phyloP scores from a whole-genome alignment of 2,113 vertebrate genomes.

The Charina bottae region DNA sequence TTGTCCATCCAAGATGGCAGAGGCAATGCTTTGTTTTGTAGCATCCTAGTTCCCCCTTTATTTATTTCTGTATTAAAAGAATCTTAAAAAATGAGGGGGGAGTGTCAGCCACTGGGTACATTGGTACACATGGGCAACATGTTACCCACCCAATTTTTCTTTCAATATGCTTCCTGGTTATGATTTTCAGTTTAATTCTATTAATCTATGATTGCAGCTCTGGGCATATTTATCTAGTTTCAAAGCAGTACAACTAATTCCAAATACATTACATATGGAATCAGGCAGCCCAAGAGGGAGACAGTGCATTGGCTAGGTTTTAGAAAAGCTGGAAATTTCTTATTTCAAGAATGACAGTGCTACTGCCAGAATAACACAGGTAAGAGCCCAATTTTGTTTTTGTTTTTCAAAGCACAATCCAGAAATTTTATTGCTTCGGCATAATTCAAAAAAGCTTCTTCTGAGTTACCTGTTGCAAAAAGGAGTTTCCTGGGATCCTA shows the following conservation, averaged over 20 bases:
- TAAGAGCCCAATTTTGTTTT: neutral
- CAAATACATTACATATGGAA: neutral
- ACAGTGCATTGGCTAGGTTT: neutral
- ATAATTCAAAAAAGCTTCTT: constrained; percentile 1
- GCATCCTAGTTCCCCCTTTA: too few relatives aligned
- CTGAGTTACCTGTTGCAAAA: constrained; percentile 87
- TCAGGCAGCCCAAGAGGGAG: neutral
- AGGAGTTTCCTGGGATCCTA: constrained; percentile 90
- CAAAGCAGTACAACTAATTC: neutral
- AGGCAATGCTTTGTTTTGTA: too few relatives aligned
- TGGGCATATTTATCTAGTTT: too few relatives aligned
- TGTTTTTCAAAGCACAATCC: neutral
- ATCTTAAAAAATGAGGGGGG: too few relatives aligned
- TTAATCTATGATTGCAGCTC: neutral
- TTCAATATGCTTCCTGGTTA: neutral
- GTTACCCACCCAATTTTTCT: neutral
- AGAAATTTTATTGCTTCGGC: neutral
- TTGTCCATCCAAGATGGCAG: too few relatives aligned
- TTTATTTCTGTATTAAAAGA: too few relatives aligned
- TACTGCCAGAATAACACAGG: neutral
- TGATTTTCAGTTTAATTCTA: neutral
- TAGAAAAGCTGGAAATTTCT: too few relatives aligned
- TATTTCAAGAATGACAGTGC: neutral
- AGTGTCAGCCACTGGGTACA: too few relatives aligned
- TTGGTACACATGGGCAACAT: too few relatives aligned